A percentile compares a stretch with the other conserved stretches of the same genome.
Evolutionary conservation across 2,888 invertebrate genomes (phyloP).

Genomic region (Ennomos fuscantarius): DNA sequence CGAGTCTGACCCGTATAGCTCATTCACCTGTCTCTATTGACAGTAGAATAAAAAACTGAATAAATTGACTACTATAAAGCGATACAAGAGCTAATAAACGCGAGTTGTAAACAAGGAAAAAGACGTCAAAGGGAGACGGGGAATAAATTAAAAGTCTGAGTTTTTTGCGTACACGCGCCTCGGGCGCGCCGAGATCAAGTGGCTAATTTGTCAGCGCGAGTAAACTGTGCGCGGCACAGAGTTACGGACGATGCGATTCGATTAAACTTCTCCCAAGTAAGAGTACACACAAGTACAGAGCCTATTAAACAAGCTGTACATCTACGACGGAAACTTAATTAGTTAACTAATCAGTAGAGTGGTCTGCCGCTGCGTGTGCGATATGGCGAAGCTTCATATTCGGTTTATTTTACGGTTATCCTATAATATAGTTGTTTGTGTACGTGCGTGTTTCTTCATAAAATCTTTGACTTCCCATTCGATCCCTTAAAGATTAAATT

Average conservation of each 20-base stretch:
- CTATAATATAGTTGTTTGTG: no score
- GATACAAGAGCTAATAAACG: conserved; percentile 49
- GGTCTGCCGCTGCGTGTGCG: conserved; percentile 42
- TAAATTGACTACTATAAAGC: conserved; percentile 41
- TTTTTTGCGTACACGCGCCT: conserved; percentile 66
- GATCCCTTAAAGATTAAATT: no score
- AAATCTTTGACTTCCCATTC: no score
- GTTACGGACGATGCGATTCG: conserved; percentile 77
- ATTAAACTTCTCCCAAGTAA: conserved; percentile 74
- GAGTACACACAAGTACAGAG: conserved; percentile 69
- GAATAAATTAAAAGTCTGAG: conserved; percentile 61
- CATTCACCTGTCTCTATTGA: conserved; percentile 45
- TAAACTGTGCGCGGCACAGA: conserved; percentile 64
- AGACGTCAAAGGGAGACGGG: conserved; percentile 49
- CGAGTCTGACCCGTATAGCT: conserved; percentile 53
- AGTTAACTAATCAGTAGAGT: conserved; percentile 68
- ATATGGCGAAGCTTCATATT: conserved; percentile 39
- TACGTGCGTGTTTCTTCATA: no score
- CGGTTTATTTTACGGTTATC: conserved; percentile 26
- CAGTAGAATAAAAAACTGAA: conserved; percentile 37
- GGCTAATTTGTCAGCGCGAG: conserved; percentile 79
- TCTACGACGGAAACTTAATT: conserved; percentile 77
- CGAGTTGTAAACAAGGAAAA: conserved; percentile 57
- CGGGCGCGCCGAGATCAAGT: conserved; percentile 70
- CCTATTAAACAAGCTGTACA: conserved; percentile 73